Evolutionary conservation across 2,888 invertebrate genomes (phyloP).

Genomic region (Pyrrhia umbra): DNA sequence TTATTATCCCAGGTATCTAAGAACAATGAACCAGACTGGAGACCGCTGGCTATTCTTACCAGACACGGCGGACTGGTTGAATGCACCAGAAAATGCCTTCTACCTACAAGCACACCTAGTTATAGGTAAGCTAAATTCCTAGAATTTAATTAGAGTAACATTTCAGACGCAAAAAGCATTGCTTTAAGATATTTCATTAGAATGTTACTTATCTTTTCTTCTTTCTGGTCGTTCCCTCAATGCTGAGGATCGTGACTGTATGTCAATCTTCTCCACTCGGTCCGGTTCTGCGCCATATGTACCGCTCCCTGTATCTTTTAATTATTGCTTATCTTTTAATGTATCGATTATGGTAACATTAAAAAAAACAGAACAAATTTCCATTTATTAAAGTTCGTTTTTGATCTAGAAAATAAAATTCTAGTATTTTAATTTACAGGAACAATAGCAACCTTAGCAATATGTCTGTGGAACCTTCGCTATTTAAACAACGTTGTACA

Average conservation of each 20-base stretch:
- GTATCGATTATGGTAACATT: no score
- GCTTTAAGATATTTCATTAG: no score
- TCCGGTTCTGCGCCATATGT: no score
- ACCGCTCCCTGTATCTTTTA: no score
- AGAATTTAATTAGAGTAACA: background rate
- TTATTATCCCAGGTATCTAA: slow-evolving; percentile 85
- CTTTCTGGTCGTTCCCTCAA: no score
- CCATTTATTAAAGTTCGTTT: no score
- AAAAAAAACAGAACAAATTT: no score
- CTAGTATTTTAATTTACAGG: slow-evolving; percentile 74
- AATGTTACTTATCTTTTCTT: no score
- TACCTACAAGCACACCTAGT: slow-evolving; percentile 84
- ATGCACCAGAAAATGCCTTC: slow-evolving; percentile 88
- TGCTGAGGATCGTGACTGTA: no score
- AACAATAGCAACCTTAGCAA: slow-evolving; percentile 74
- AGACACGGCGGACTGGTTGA: slow-evolving; percentile 94
- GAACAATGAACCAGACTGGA: slow-evolving; percentile 96
- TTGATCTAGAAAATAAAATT: no score
- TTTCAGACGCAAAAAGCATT: background rate
- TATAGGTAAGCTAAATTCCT: slow-evolving; percentile 68
- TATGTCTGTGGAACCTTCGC: slow-evolving; percentile 80
- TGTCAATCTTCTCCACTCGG: no score
- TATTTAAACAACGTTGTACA: slow-evolving; percentile 79
- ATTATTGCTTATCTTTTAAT: no score
- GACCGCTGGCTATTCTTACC: slow-evolving; percentile 95